Base-by-base conservation (phyloP, 2,113 vertebrate genomes). In the Epinephelus fuscoguttatus region DNA sequence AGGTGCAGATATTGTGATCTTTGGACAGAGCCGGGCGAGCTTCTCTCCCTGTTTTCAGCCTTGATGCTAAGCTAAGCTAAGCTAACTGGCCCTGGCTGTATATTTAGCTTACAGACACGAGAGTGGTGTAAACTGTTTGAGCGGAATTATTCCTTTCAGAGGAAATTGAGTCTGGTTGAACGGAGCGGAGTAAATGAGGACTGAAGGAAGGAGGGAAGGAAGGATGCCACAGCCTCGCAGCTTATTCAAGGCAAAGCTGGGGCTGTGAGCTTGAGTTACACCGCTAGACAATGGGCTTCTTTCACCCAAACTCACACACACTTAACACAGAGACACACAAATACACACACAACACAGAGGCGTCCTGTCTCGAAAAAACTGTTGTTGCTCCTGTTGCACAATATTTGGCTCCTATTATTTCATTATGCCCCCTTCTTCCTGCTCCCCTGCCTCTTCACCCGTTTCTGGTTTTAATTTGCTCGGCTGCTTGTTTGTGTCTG, bases 281-380 rank as follows among this genome's bases (percentile, higher is more conserved):
- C 79, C 30, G 59, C 61, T n/a, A 86, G 87, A 94, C 93, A 93
- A 94, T 93, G 82, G 80, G 84, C 86, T 77, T 88, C 92, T 91
- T 93, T 94, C 88, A 93, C 75, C 71, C 79, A 27, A 9, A 40
- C 66, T 37, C 71, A 27, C 81, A n/a, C 64, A 45, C 59, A 75
- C 75, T 47, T 30, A 30, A 53, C 47, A 78, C 72, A 56, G 21
- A 67, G 72, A 30, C 52, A 47, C 53, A 27, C 63, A 66, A 67
- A 70, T 11, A 56, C 33, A 73, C 59, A 77, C 76, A 82, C 72
- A 78, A 37, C 66, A 90, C 89, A 88, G 40, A 88, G 71, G 18
- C 75, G 9, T 84, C 85, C 75, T 90, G 62, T 90, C 83, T 84
- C 45, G 12, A 68, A 82, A 82, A 85, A 85, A 79, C 82, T 84